Evolutionary conservation across 2,113 vertebrate genomes (phyloP).

Genomic region (Corythoichthys intestinalis): DNA sequence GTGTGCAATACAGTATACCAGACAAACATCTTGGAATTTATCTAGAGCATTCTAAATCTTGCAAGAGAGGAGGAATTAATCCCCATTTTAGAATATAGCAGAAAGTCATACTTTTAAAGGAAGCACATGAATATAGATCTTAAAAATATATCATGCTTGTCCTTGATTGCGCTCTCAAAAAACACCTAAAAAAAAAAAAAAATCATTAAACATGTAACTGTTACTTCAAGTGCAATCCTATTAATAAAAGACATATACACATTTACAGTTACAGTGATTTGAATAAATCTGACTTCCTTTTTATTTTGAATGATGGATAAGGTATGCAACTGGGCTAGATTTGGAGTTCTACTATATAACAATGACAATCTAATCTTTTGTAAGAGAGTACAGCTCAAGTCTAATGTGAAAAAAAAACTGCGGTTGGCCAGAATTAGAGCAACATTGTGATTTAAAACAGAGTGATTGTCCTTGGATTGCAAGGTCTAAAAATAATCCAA

Average conservation of each 20-base stretch:
- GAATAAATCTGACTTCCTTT: background rate
- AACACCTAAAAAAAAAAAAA: background rate
- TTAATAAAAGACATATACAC: background rate
- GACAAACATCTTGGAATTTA: slow-evolving; percentile 21
- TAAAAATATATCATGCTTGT: slow-evolving; percentile 28
- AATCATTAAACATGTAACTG: background rate
- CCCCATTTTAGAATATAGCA: slow-evolving; percentile 26
- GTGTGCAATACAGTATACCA: slow-evolving; percentile 10
- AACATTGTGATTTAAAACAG: slow-evolving; percentile 16
- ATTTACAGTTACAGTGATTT: slow-evolving; percentile 4
- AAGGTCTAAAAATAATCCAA: slow-evolving; percentile 48
- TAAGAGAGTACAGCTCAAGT: slow-evolving; percentile 2
- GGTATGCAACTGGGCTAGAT: background rate
- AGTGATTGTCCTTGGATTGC: slow-evolving; percentile 32
- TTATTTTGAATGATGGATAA: background rate
- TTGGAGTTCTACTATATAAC: slow-evolving; percentile 2
- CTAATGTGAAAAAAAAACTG: slow-evolving; percentile 28
- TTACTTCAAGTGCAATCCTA: background rate
- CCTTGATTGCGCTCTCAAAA: slow-evolving; percentile 12
- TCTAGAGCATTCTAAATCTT: slow-evolving; percentile 40
- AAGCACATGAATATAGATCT: slow-evolving; percentile 15
- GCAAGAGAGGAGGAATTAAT: slow-evolving; percentile 35
- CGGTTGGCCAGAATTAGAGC: slow-evolving; percentile 33
- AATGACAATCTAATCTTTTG: background rate
- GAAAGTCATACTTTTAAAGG: slow-evolving; percentile 29